Conservation (phyloP, 2,113 vertebrate species). For the Vicugna pacos region DNA sequence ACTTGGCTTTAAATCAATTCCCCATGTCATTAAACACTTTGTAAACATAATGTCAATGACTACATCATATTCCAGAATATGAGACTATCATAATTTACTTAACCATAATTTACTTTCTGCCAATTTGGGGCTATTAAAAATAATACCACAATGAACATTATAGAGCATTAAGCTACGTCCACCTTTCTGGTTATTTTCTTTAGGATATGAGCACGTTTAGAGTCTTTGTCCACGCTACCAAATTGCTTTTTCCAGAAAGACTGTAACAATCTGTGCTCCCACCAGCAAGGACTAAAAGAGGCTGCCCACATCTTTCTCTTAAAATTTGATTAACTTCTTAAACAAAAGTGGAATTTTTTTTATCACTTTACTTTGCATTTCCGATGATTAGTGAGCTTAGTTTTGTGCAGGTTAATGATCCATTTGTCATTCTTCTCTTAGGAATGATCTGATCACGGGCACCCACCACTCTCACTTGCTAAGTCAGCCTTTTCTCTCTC, state of each 20-base stretch:
- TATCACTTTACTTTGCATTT: neutral
- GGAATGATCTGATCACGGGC: neutral
- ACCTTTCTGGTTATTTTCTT: conserved; percentile 50
- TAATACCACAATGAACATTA: conserved; percentile 16
- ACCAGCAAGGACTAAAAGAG: neutral
- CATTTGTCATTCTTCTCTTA: neutral
- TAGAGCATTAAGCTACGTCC: neutral
- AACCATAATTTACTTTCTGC: conserved; percentile 52
- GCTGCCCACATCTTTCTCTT: neutral
- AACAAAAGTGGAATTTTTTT: neutral
- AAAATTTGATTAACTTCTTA: neutral
- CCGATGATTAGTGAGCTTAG: neutral
- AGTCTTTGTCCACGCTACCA: neutral
- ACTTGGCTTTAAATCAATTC: conserved; percentile 46
- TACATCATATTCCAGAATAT: conserved; percentile 39
- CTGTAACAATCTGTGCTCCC: neutral
- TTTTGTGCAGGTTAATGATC: neutral
- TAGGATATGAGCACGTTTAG: conserved; percentile 35
- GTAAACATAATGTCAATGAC: conserved; percentile 46
- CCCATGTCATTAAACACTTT: conserved; percentile 29
- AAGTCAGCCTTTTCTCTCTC: neutral
- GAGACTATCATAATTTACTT: conserved; percentile 53
- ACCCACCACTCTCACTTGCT: neutral
- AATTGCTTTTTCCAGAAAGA: conserved; percentile 49
- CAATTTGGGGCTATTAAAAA: conserved; percentile 52